phyloP scores from a whole-genome alignment of 1,140 invertebrate genomes.

The Cheumatopsyche charites region DNA sequence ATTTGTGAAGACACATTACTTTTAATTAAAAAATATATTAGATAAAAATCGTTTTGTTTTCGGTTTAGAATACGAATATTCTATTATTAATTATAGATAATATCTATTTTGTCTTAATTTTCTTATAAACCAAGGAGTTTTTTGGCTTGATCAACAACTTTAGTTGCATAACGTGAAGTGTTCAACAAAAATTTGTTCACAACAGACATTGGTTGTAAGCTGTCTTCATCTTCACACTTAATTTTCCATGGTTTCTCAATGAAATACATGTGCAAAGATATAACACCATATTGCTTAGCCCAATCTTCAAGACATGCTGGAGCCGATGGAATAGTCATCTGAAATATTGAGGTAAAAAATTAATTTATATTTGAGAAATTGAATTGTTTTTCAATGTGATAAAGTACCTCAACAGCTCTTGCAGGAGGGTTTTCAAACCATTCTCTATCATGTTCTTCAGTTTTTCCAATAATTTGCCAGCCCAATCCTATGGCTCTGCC shows the following conservation, averaged over 20 bases:
- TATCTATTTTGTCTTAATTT: too few species aligned
- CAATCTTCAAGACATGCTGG: slow-evolving; percentile 55
- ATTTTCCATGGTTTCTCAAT: slow-evolving; percentile 58
- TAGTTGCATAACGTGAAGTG: slow-evolving; percentile 54
- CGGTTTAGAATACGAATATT: too few species aligned
- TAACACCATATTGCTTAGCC: slow-evolving; percentile 51
- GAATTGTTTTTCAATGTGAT: not conserved
- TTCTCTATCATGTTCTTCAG: slow-evolving; percentile 45
- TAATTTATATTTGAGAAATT: not conserved
- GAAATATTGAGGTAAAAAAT: slow-evolving; percentile 34
- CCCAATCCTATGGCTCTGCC: slow-evolving; percentile 55
- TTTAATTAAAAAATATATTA: too few species aligned
- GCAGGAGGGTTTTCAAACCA: slow-evolving; percentile 55
- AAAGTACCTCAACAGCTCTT: slow-evolving; percentile 42
- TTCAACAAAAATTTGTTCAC: slow-evolving; percentile 55
- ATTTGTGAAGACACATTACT: too few species aligned
- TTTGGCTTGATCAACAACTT: slow-evolving; percentile 55
- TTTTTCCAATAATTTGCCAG: slow-evolving; percentile 54
- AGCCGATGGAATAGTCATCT: slow-evolving; percentile 54
- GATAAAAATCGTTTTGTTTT: too few species aligned
- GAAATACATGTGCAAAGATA: slow-evolving; percentile 59
- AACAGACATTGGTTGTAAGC: slow-evolving; percentile 53
- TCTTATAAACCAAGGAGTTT: slow-evolving; percentile 48
- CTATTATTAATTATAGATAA: too few species aligned
- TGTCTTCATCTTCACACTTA: slow-evolving; percentile 55